Evolutionary conservation across 2,797 vertebrate species (phyloP).

Genomic region (Melanitta fusca): DNA sequence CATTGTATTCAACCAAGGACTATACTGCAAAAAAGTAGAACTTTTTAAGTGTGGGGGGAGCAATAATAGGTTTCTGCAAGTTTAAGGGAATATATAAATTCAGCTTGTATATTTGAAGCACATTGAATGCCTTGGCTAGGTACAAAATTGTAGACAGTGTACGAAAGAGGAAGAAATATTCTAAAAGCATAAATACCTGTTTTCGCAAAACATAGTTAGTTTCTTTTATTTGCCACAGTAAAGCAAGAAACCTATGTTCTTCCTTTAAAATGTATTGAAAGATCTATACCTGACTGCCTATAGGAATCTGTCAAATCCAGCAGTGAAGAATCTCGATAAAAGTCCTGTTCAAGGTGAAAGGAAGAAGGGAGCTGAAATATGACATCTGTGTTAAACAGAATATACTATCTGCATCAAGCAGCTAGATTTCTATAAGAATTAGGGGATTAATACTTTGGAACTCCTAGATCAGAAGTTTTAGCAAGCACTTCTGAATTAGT

Average conservation of each 20-base stretch:
- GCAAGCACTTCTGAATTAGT: not conserved
- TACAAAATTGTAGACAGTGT: not conserved
- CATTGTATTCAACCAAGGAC: not conserved
- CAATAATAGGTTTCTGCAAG: not conserved
- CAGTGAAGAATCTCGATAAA: not conserved
- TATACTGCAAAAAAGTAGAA: not conserved
- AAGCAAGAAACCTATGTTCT: not conserved
- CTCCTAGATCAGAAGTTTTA: not conserved
- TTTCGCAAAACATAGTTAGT: not conserved
- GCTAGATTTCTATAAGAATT: not conserved
- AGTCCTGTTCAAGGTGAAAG: not conserved
- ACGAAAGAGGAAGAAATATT: not conserved
- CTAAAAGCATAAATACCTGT: not conserved
- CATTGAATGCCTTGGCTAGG: not conserved
- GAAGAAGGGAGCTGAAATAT: not conserved
- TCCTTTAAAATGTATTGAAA: not conserved
- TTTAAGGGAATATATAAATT: not conserved
- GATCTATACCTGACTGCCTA: not conserved
- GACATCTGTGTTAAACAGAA: not conserved
- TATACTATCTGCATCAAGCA: not conserved
- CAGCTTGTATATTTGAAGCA: not conserved
- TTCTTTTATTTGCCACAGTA: not conserved
- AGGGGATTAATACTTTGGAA: not conserved
- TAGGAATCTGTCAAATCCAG: not conserved
- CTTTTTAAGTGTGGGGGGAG: not conserved